A percentile compares a stretch with the other conserved stretches of the same genome.
phyloP scores from a whole-genome alignment of 2,113 vertebrate genomes.

The Kobus ellipsiprymnus region DNA sequence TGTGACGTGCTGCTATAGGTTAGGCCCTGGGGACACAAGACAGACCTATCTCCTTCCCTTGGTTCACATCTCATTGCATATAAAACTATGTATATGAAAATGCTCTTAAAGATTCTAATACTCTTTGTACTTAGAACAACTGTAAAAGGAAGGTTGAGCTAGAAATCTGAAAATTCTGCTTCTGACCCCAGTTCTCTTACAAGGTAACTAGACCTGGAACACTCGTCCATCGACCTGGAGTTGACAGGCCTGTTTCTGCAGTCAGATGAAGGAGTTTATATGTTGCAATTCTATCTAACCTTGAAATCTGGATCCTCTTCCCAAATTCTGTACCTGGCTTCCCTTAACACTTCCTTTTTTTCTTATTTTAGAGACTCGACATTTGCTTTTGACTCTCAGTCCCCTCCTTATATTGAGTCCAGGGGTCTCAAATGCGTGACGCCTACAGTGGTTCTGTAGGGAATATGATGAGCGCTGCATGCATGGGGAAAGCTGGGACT shows the following conservation, averaged over 20 bases:
- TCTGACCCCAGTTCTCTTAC: not conserved
- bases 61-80: not conserved
- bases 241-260: not conserved
- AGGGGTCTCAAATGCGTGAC: not conserved
- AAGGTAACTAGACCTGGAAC: not conserved
- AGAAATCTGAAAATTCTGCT: not conserved
- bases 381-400: not conserved
- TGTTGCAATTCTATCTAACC: not conserved
- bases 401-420: not conserved
- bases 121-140: not conserved
- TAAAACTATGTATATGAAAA: not conserved
- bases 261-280: not conserved
- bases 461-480: not conserved
- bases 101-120: not conserved
- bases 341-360: not conserved
- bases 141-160: not conserved
- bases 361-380: not conserved
- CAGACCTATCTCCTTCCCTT: not conserved
- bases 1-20: not conserved
- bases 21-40: not conserved
- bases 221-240: not conserved
- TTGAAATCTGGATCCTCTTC: not conserved
- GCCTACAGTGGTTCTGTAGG: not conserved
- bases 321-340: not conserved
- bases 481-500: not conserved